Base-by-base conservation (phyloP, 2,113 vertebrate species). In the Pleuronectes platessa region DNA sequence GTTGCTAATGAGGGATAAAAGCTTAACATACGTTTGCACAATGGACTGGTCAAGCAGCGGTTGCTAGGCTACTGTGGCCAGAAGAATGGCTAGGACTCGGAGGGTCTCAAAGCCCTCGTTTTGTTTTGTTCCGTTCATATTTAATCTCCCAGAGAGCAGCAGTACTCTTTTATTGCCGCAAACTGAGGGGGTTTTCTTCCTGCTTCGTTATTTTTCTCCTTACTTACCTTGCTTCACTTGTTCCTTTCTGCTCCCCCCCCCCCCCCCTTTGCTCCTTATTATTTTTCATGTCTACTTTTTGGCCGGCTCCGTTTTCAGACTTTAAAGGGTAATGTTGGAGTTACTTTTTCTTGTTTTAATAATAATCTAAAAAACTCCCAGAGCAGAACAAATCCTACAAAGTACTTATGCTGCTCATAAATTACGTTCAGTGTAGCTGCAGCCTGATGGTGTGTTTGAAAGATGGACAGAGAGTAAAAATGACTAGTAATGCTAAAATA, bases 61-160 rank as follows among this genome's bases (percentile, higher is more conserved):
- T 96, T 94, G 93, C 96, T 95, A 95, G 92, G 95, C 91, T 94
- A 94, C 94, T 86, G 86, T 88, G 70, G 42, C 86, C 88, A 89
- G 86, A 93, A 94, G 95, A 95, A 91, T 93, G 93, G 93, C 45
- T 2, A 58, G 85, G 85, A 94, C 85, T 92, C 90, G 74, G 91
- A 89, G 88, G 86, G 90, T 89, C 79, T 92, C 76, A 94, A 93
- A 94, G 87, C 81, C 89, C 89, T 93, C 80, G 88, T 93, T 92
- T 94, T 93, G 91, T 93, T 92, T 93, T 93, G 92, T 93, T 87
- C 89, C 84, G 93, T 94, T 93, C 92, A 94, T 96, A 94, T 95
- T 81, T 92, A 93, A 90, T 93, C 88, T 93, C 91, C 90, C 91
- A 90, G 91, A 92, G 90, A 90, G 93, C 93, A 86, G 89, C 82